Evolutionary conservation across 2,888 invertebrate species (phyloP), one percentile per base, ranked within the genome.

Genomic region (Drosophila pullipes): DNA sequence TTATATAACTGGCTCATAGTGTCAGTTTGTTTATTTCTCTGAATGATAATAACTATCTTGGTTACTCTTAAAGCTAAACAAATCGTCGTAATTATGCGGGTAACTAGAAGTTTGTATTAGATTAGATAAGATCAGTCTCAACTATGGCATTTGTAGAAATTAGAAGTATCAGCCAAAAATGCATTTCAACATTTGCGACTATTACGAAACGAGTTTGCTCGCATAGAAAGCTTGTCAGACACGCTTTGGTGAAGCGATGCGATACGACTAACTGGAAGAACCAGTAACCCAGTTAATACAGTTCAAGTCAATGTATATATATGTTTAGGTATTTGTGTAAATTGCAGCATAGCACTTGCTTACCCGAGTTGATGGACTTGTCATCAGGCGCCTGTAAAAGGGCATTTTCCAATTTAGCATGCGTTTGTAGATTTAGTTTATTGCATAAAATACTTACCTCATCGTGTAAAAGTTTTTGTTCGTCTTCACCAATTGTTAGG

Each of bases 401-500:
- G 5, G 28, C 3, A 58, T 16, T 31, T 49, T 22, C 1, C 0
- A 18, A 47, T 39, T 82, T 54, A 74, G 39, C 18, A 31, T 6
- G 18, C 16, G 18, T 4, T 18, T 35, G 31, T 31, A 10, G 5
- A n/a, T 6, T 25, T 1, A 30, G 1, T 55, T 22, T 33, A 53
- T 49, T 25, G 4, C 9, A 11, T 5, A 25, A 55, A 61, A 76
- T 79, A 96, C 96, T 77, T 79, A 96, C 97, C 95, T 97, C 96
- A 93, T 96, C 96, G 92, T 96, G 96, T 70, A 97, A 95, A 72
- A 97, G 94, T 94, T 95, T 95, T 89, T 95, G 95, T 84, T 97
- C 97, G 93, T 97, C 97, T 93, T 97, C 97, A 49, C 96, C 97
- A 92, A 97, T 95, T 70, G 96, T 96, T 83, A 97, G 94, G 92